phyloP scores from a whole-genome alignment of 2,888 invertebrate species.

The Mongoloraphidia duomilia region DNA sequence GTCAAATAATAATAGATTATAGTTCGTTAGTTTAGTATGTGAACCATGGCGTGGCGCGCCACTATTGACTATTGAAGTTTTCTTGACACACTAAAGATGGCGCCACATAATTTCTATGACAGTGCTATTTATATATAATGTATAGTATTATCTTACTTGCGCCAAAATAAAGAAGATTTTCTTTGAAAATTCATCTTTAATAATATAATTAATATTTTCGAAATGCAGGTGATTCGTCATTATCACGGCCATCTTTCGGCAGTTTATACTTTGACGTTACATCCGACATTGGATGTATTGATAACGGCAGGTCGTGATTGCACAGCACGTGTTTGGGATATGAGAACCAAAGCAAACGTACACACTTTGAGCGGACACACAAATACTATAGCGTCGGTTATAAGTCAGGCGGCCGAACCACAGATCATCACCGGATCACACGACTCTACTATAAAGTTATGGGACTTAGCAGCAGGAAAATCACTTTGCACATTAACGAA shows the following conservation, averaged over 20 bases:
- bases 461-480: constrained; percentile 95
- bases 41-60: too few relatives aligned
- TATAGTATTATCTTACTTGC: too few relatives aligned
- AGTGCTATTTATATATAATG: too few relatives aligned
- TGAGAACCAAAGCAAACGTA: constrained; percentile 96
- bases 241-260: constrained; percentile 99
- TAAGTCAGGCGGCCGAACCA: constrained; percentile 86
- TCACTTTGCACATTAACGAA: constrained; percentile 90
- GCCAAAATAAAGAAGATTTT: too few relatives aligned
- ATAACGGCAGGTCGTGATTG: constrained; percentile 91
- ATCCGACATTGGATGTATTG: constrained; percentile 90
- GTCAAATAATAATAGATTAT: too few relatives aligned
- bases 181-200: background rate
- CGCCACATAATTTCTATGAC: too few relatives aligned
- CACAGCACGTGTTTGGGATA: constrained; percentile 96
- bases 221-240: constrained; percentile 72
- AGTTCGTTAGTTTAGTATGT: too few relatives aligned
- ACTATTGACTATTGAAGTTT: too few relatives aligned
- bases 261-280: constrained; percentile 82
- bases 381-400: constrained; percentile 91
- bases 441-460: constrained; percentile 90
- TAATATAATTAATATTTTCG: constrained; percentile 20
- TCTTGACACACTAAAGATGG: too few relatives aligned
- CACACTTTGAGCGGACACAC: constrained; percentile 93
- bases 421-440: constrained; percentile 85